Conservation (phyloP, 2,888 invertebrate genomes). For the Acrobasis suavella region DNA sequence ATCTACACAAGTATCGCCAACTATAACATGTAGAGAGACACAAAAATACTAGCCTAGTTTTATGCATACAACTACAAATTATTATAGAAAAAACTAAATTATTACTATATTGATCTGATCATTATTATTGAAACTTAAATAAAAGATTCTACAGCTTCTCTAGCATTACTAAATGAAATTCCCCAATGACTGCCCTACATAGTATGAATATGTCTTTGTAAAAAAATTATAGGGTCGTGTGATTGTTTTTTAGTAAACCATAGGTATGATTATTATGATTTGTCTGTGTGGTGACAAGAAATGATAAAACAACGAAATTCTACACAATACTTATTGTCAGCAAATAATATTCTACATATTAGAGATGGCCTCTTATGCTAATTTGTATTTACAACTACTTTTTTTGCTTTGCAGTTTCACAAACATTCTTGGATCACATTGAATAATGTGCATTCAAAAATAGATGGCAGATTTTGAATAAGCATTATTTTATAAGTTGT, state of each 20-base stretch:
- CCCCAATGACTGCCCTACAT: too few species aligned
- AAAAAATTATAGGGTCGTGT: too few species aligned
- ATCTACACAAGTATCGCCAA: conserved; percentile 39
- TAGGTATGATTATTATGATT: too few species aligned
- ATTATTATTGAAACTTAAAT: neutral
- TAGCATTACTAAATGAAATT: neutral
- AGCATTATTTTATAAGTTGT: neutral
- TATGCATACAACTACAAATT: neutral
- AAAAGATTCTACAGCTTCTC: neutral
- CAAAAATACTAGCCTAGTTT: neutral
- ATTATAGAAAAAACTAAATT: neutral
- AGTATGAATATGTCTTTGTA: too few species aligned
- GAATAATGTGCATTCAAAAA: neutral
- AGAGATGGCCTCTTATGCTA: conserved; percentile 43
- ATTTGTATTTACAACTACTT: conserved; percentile 18
- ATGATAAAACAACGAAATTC: neutral
- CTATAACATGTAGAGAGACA: conserved; percentile 29
- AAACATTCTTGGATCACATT: conserved; percentile 1
- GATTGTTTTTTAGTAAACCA: too few species aligned
- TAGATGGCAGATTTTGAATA: neutral
- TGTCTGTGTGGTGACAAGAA: neutral
- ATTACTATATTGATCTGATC: neutral
- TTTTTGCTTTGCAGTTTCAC: neutral
- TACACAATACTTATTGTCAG: neutral
- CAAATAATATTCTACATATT: conserved; percentile 30